Evolutionary conservation across 2,113 vertebrate species (phyloP).

Genomic region (Himantopus leucocephalus): DNA sequence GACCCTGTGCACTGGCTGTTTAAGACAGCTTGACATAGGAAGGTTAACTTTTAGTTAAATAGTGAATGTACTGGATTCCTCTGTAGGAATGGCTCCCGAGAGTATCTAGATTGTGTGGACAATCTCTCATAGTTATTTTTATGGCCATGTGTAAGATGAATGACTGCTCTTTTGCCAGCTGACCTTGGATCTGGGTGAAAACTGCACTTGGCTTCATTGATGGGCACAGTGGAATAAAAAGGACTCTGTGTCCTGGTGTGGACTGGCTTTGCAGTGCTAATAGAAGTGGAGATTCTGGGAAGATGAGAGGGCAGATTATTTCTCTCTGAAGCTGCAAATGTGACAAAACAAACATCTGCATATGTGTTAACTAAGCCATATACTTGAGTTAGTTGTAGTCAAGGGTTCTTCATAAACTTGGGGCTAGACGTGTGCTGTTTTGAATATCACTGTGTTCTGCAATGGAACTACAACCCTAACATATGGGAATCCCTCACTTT

Average conservation of each 20-base stretch:
- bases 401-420: not conserved
- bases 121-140: not conserved
- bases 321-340: not conserved
- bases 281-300: not conserved
- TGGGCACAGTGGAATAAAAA: not conserved
- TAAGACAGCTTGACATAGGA: not conserved
- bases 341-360: not conserved
- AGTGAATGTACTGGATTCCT: not conserved
- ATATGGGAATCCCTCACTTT: not conserved
- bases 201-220: not conserved
- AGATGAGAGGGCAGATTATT: not conserved
- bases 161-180: not conserved
- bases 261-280: not conserved
- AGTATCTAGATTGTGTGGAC: not conserved
- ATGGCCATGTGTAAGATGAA: not conserved
- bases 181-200: not conserved
- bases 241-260: not conserved
- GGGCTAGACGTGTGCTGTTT: fast-evolving
- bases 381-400: not conserved
- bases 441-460: not conserved
- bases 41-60: not conserved
- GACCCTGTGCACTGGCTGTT: not conserved
- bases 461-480: not conserved
- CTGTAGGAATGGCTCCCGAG: not conserved
- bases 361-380: not conserved